Evolutionary conservation across 2,797 vertebrate genomes (phyloP).

Genomic region (Ambastaia sidthimunki): DNA sequence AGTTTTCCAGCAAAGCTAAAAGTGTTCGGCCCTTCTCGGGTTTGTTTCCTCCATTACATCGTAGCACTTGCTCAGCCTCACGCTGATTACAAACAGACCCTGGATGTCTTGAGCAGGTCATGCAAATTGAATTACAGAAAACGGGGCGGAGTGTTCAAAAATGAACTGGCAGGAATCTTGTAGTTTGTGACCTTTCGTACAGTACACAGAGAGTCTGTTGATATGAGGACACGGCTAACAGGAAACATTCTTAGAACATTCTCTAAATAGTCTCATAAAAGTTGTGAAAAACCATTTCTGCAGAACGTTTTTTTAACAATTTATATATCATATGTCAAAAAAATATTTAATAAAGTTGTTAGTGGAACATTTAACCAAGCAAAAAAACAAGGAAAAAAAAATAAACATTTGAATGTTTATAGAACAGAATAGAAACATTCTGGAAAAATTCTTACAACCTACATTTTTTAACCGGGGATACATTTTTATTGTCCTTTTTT

Average conservation of each 20-base stretch:
- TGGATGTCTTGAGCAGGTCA: slow-evolving; percentile 9
- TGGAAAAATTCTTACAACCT: no score
- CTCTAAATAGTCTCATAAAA: no score
- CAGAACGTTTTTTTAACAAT: no score
- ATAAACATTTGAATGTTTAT: no score
- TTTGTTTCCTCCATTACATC: slow-evolving; percentile 29
- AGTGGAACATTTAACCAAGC: no score
- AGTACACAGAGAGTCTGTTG: not conserved
- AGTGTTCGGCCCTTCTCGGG: slow-evolving; percentile 12
- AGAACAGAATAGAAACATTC: no score
- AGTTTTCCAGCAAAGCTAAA: slow-evolving; percentile 26
- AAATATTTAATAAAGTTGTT: no score
- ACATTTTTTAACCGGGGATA: no score
- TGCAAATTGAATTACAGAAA: slow-evolving; percentile 8
- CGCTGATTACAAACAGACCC: slow-evolving; percentile 9
- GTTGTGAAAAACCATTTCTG: no score
- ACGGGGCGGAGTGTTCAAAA: not conserved
- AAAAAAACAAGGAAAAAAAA: no score
- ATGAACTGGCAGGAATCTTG: not conserved
- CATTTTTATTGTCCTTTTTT: slow-evolving; percentile 7
- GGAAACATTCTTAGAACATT: no score
- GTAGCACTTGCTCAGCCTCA: not conserved
- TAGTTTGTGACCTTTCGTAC: slow-evolving; percentile 10
- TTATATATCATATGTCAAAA: no score
- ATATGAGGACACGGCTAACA: not conserved